Conservation (phyloP, 2,888 invertebrate species). For the Ypsolopha scabrella region DNA sequence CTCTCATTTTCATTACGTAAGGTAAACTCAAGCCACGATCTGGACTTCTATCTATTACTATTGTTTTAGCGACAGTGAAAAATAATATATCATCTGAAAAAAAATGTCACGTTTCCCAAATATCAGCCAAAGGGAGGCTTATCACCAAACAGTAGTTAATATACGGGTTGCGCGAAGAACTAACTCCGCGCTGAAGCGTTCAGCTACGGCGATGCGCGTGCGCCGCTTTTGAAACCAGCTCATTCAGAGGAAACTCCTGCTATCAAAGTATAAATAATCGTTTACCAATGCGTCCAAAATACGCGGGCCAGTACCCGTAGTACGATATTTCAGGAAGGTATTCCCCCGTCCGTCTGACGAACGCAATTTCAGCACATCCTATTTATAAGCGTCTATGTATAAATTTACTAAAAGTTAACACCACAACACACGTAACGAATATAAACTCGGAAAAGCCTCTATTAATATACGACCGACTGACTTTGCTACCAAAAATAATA, state of each 20-base stretch:
- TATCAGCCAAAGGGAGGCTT: too few species aligned
- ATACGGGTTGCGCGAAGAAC: background rate
- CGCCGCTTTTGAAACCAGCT: conserved; percentile 23
- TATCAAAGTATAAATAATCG: conserved; percentile 69
- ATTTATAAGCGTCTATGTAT: conserved; percentile 72
- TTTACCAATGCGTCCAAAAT: conserved; percentile 68
- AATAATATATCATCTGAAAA: too few species aligned
- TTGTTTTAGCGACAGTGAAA: too few species aligned
- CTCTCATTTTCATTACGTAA: too few species aligned
- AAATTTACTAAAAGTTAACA: conserved; percentile 72
- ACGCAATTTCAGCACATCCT: conserved; percentile 69
- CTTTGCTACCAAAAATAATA: conserved; percentile 73
- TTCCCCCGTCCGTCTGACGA: conserved; percentile 67
- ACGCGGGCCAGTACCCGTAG: conserved; percentile 65
- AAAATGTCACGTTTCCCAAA: too few species aligned
- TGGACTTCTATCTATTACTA: too few species aligned
- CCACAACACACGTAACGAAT: conserved; percentile 71
- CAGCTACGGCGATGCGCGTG: conserved; percentile 13
- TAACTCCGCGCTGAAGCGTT: conserved; percentile 2
- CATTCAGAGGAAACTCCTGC: conserved; percentile 30
- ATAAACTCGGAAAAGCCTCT: conserved; percentile 72
- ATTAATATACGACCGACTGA: conserved; percentile 73
- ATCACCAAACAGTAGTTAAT: too few species aligned
- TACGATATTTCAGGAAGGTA: conserved; percentile 71
- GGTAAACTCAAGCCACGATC: too few species aligned